Conservation (phyloP, 1,140 invertebrate species). For the Calephelis virginiensis region DNA sequence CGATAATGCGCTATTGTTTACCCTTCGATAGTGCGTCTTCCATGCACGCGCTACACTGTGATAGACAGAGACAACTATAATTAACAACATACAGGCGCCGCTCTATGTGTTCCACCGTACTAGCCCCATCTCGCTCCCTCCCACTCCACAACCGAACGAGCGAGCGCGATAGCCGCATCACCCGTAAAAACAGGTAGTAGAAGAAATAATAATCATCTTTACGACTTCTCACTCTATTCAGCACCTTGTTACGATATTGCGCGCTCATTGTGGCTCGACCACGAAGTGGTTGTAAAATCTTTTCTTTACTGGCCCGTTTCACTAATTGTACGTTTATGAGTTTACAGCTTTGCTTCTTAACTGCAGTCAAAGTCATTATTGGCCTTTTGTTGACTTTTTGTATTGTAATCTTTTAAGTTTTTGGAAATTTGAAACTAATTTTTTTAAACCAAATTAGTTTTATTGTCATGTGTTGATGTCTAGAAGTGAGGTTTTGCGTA, state of each 20-base stretch:
- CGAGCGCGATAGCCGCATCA: conserved; percentile 50
- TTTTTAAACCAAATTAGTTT: background rate
- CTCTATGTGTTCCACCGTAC: conserved; percentile 47
- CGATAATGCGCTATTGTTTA: conserved; percentile 77
- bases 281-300: conserved; percentile 77
- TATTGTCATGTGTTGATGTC: background rate
- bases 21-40: conserved; percentile 69
- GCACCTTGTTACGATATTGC: conserved; percentile 79
- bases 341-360: conserved; percentile 73
- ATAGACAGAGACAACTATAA: conserved; percentile 57
- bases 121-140: conserved; percentile 49
- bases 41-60: conserved; percentile 66
- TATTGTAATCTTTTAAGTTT: conserved; percentile 30
- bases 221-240: conserved; percentile 80
- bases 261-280: conserved; percentile 73
- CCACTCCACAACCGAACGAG: conserved; percentile 17
- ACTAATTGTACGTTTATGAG: conserved; percentile 78
- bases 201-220: conserved; percentile 80
- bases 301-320: conserved; percentile 76
- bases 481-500: background rate
- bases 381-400: conserved; percentile 58
- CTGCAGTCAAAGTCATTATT: conserved; percentile 65
- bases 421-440: conserved; percentile 12
- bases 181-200: conserved; percentile 79
- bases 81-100: conserved; percentile 39